phyloP scores from a whole-genome alignment of 1,140 invertebrate genomes.

The Sitophilus oryzae region DNA sequence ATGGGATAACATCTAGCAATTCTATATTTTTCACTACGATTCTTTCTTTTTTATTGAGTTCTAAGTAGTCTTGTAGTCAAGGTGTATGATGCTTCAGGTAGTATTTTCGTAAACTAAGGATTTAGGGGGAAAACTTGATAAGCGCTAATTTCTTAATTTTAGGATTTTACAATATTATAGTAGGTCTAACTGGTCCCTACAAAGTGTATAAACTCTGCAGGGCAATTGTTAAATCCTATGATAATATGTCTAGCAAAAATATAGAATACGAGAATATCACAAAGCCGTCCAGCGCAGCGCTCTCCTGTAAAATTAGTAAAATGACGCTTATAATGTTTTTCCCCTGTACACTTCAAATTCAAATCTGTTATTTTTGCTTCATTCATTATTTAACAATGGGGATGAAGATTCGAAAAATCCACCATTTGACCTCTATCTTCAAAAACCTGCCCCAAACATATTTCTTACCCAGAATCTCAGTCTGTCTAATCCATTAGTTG shows the following conservation, averaged over 20 bases:
- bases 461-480: slow-evolving; percentile 66
- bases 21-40: slow-evolving; percentile 77
- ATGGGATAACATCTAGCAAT: slow-evolving; percentile 89
- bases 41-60: slow-evolving; percentile 72
- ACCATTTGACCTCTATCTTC: slow-evolving; percentile 95
- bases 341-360: too few relatives aligned
- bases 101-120: slow-evolving; percentile 70
- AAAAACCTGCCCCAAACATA: slow-evolving; percentile 94
- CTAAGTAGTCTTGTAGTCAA: slow-evolving; percentile 82
- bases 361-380: slow-evolving; percentile 76
- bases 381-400: slow-evolving; percentile 98
- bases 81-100: slow-evolving; percentile 65
- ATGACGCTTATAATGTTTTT: too few relatives aligned
- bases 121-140: too few relatives aligned
- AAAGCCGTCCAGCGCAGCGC: too few relatives aligned
- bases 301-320: too few relatives aligned
- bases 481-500: slow-evolving; percentile 72
- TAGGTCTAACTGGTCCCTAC: too few relatives aligned
- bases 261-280: too few relatives aligned
- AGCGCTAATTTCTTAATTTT: too few relatives aligned
- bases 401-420: slow-evolving; percentile 97
- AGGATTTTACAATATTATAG: too few relatives aligned
- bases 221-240: too few relatives aligned
- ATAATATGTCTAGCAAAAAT: too few relatives aligned
- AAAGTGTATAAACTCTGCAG: too few relatives aligned